These are phyloP conservation scores for Rhingia rostrata DNA, from an alignment of 2,888 invertebrate species.

Conservation along the genomic window DNA sequence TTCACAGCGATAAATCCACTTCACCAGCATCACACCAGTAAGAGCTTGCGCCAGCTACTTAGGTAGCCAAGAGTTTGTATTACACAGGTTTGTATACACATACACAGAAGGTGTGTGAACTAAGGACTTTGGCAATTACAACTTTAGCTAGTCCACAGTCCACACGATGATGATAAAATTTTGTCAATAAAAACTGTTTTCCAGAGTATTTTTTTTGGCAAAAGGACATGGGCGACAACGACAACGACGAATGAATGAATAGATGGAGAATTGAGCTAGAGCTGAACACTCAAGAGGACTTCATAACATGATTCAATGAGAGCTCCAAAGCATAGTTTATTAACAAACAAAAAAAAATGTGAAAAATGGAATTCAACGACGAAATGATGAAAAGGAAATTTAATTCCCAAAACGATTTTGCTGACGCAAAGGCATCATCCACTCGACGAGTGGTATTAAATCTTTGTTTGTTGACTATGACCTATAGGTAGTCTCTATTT, in stretches of 20 bases:
- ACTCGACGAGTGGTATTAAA: conserved; percentile 16
- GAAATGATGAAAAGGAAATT: conserved; percentile 23
- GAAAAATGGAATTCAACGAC: neutral
- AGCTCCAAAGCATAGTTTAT: conserved; percentile 19
- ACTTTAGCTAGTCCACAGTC: conserved; percentile 51
- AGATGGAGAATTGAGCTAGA: neutral
- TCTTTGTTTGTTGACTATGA: conserved; percentile 7
- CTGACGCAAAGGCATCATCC: neutral
- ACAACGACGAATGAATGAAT: conserved; percentile 1
- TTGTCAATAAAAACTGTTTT: conserved; percentile 52
- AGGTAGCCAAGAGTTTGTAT: neutral
- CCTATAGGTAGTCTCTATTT: neutral
- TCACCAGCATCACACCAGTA: neutral
- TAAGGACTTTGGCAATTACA: conserved; percentile 64
- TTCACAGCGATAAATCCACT: conserved; percentile 35
- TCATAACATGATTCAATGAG: conserved; percentile 20
- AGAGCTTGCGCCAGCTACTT: neutral
- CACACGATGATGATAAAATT: conserved; percentile 51
- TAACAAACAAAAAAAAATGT: neutral
- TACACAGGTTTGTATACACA: neutral
- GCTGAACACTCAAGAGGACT: neutral
- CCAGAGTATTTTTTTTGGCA: neutral
- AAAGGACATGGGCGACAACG: neutral
- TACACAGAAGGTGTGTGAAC: conserved; percentile 8
- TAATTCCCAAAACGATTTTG: conserved; percentile 7